These are phyloP conservation scores for Hydrochoerus hydrochaeris DNA, from an alignment of 2,113 vertebrate species.

Conservation along the genomic window DNA sequence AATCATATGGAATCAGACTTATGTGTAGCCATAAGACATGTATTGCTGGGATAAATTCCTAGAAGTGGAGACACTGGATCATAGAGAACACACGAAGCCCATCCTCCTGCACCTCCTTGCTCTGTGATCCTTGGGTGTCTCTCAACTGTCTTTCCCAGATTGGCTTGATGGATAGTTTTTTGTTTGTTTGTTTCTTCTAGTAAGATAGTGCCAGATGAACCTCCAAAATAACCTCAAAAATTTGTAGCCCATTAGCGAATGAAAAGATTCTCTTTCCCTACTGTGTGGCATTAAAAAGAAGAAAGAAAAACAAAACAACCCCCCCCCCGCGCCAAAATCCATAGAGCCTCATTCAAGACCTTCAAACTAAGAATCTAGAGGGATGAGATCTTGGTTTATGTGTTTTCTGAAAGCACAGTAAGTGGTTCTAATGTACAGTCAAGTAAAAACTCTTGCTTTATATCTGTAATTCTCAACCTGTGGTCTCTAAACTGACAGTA, in stretches of 20 bases:
- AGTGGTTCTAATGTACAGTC: background rate
- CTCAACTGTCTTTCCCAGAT: background rate
- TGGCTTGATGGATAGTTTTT: background rate
- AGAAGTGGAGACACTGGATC: background rate
- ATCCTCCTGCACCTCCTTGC: background rate
- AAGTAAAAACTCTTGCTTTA: background rate
- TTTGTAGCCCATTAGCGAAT: background rate
- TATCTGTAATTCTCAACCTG: slow-evolving; percentile 8
- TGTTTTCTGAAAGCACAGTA: background rate
- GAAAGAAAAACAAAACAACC: background rate
- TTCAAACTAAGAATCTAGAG: background rate
- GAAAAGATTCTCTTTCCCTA: background rate
- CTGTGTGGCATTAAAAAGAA: background rate
- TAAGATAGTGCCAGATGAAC: slow-evolving; percentile 11
- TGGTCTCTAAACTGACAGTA: background rate
- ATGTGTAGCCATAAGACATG: background rate
- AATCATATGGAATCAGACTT: background rate
- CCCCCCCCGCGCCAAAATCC: background rate
- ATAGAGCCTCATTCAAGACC: background rate
- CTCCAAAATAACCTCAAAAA: background rate
- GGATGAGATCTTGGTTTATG: background rate
- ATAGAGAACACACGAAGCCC: background rate
- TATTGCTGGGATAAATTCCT: background rate
- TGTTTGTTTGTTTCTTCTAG: background rate
- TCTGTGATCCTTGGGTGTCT: background rate